Base-by-base conservation (phyloP, 2,888 invertebrate species). In the Ditula angustiorana region DNA sequence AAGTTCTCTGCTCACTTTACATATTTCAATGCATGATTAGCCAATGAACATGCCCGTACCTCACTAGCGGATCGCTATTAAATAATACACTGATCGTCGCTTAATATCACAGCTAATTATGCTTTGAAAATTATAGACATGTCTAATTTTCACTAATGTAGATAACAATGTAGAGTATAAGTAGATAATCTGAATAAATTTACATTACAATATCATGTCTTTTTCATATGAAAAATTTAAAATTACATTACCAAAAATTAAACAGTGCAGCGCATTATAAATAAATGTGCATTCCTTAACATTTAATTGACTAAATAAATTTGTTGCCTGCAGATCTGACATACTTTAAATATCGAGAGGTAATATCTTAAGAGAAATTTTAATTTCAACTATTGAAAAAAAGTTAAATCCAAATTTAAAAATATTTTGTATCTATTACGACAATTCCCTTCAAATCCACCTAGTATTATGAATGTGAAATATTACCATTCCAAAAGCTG, bases 221-320 rank as follows among this genome's bases (percentile, higher is more conserved):
- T 92, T 62, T 92, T 92, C 86, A 91, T 91, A 87, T 92, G 92
- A 92, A 90, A 88, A 88, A 78, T 92, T 92, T 90, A 85, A 89
- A 89, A 89, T 90, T 91, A 91, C 90, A 81, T 90, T 90, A 91
- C 90, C 89, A 92, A 91, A 92, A 92, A 91, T 91, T 87, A 92
- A 92, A 93, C 86, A 88, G 93, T 93, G 93, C 93, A 91, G 92
- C 92, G 92, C 92, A 92, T 92, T 92, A 92, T 92, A 92, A 93
- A 93, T 93, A 92, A 93, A 93, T 90, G 93, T 93, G 93, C 93
- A 93, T 91, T 90, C 86, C 93, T 93, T 93, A 93, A 86, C 81
- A 92, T 92, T 92, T 93, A 93, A 93, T 93, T 93, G 93, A 93
- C 93, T 93, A 93, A 92, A 93, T 89, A 93, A 93, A 93, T 92